Base-by-base conservation (phyloP, 2,888 invertebrate genomes). In the Macrophya alboannulata region DNA sequence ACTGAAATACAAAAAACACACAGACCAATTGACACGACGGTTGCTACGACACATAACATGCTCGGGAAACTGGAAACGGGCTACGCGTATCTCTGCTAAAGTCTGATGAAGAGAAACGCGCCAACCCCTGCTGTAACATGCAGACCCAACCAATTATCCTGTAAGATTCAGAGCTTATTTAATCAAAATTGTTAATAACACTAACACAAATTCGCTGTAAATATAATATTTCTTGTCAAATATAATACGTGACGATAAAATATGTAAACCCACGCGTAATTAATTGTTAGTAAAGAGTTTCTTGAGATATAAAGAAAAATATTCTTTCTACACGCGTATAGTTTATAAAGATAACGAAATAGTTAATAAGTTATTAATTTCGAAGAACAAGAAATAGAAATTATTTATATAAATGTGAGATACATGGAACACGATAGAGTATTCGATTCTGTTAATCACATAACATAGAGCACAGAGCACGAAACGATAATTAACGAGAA, bases 1-100 rank as follows among this genome's bases (percentile, higher is more conserved):
- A 94, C 94, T 94, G 95, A 95, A 95, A 95, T 95, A 95, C 95
- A 95, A 94, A 55, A 94, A 94, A 94, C 93, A 94, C 92, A 94
- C 94, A 94, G 93, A 94, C 94, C 94, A 91, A 92, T 92, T 93
- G 93, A 94, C 94, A 94, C 94, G 94, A 94, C 93, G 94, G 94
- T 94, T 88, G 94, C 89, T 90, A 91, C 90, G 89, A 90, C 90
- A 91, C 90, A 87, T 89, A 89, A 88, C 92, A 92, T 92, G 92
- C 92, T 85, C 40, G 48, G 83, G 51, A 85, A 71, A 40, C 71
- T 68, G 65, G 21, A 59, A 82, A 37, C 48, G 37, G 68, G 83
- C 65, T 74, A 62, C 55, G 84, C 84, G 84, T 77, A 59, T 76
- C 86, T 76, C 84, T 74, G 43, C 71, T 40, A 72, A 74, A 3